phyloP scores from a whole-genome alignment of 1,140 invertebrate genomes.

The Cydia pomonella region DNA sequence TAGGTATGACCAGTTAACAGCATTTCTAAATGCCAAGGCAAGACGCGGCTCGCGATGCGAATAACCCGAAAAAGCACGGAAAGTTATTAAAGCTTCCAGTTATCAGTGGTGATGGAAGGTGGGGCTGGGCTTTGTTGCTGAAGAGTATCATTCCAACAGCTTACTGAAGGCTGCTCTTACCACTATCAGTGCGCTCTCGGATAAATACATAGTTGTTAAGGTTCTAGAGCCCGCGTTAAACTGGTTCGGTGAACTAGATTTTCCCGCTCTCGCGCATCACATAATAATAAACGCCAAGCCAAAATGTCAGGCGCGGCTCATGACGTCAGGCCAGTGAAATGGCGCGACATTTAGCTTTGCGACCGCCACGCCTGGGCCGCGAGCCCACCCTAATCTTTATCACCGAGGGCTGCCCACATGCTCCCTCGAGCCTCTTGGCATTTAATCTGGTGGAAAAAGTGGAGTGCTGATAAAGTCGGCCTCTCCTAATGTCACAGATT shows the following conservation, averaged over 20 bases:
- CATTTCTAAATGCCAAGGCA: conserved; percentile 66
- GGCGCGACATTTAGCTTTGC: conserved; percentile 72
- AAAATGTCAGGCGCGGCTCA: conserved; percentile 75
- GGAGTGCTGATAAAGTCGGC: conserved; percentile 12
- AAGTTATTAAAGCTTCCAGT: conserved; percentile 68
- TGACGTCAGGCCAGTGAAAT: conserved; percentile 71
- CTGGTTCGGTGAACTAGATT: background rate
- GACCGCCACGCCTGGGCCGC: conserved; percentile 57
- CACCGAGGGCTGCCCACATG: conserved; percentile 63
- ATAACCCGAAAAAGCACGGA: conserved; percentile 62
- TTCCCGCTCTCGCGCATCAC: background rate
- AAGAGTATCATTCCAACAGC: conserved; percentile 9
- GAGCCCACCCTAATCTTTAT: conserved; percentile 70
- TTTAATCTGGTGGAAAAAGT: conserved; percentile 43
- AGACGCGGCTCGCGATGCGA: conserved; percentile 52
- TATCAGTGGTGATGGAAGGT: conserved; percentile 67
- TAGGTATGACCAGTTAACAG: conserved; percentile 1
- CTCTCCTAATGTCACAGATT: conserved; percentile 6
- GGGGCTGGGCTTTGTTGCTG: conserved; percentile 70
- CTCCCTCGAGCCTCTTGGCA: conserved; percentile 48
- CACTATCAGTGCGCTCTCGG: background rate
- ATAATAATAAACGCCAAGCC: conserved; percentile 37
- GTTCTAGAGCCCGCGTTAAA: background rate
- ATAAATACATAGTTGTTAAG: background rate
- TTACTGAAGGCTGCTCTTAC: background rate